Conservation (phyloP, 2,888 invertebrate species). For the Acanthosepion esculentum region DNA sequence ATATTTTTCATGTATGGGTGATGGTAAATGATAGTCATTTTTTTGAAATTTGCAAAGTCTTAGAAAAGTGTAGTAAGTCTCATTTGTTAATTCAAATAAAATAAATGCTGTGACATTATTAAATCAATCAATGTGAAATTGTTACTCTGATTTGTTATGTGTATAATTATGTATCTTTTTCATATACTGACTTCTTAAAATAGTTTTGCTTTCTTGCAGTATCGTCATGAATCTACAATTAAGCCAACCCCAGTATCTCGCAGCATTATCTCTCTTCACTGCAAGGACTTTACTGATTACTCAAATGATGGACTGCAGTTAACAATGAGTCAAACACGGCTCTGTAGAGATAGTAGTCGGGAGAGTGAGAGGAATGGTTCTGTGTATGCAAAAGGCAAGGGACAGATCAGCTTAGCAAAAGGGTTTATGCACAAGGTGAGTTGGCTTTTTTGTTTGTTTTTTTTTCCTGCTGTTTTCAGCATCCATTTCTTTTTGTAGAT, state of each 20-base stretch:
- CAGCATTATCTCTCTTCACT: neutral
- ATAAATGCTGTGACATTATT: no score
- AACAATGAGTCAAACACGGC: conserved; percentile 44
- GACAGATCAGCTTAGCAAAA: conserved; percentile 1
- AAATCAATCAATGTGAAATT: no score
- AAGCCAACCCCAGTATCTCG: neutral
- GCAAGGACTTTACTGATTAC: conserved; percentile 17
- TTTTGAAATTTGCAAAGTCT: no score
- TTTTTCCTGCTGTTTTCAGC: no score
- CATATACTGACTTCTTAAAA: neutral
- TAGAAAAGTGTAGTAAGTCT: no score
- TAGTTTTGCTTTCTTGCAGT: neutral
- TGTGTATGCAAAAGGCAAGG: neutral
- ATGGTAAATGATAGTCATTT: no score
- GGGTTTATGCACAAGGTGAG: conserved; percentile 43
- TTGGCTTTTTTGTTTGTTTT: no score
- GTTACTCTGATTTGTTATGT: no score
- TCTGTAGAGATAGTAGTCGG: conserved; percentile 44
- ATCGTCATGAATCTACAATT: neutral
- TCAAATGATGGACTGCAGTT: conserved; percentile 35
- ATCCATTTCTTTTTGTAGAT: no score
- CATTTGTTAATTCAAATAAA: no score
- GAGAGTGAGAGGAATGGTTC: conserved; percentile 42
- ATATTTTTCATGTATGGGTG: no score
- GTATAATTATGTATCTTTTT: no score